phyloP scores from a whole-genome alignment of 23 tunicate genomes.

The Oikopleura dioica region DNA sequence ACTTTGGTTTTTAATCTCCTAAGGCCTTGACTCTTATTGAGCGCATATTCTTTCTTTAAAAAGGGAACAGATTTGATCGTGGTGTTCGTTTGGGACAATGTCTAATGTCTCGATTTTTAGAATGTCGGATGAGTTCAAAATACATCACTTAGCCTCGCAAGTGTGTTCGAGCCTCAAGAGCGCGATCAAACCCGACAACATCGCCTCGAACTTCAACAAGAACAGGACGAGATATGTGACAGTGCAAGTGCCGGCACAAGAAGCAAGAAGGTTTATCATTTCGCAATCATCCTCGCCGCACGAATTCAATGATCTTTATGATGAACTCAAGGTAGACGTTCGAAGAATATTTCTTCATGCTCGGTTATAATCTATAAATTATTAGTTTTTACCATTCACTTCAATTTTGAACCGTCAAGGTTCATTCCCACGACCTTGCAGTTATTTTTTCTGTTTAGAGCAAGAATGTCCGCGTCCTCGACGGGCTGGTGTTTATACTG shows the following conservation, averaged over 20 bases:
- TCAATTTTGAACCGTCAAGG: too few species aligned
- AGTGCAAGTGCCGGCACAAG: not conserved
- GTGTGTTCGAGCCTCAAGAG: not conserved
- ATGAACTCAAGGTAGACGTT: not conserved
- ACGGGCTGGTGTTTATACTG: not conserved
- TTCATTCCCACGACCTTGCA: too few species aligned
- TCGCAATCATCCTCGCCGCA: not conserved
- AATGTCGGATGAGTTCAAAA: not conserved
- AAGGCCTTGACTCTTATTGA: too few species aligned
- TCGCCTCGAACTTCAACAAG: not conserved
- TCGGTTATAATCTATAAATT: too few species aligned
- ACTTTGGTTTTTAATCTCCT: too few species aligned
- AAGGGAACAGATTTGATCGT: too few species aligned
- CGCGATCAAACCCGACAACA: not conserved
- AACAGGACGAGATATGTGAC: not conserved
- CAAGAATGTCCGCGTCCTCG: slow-evolving; percentile 4
- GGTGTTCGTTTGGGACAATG: too few species aligned
- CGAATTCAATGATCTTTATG: not conserved
- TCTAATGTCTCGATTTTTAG: too few species aligned
- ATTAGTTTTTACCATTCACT: too few species aligned
- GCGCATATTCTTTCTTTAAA: too few species aligned
- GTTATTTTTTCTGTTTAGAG: too few species aligned
- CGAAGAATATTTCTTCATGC: too few species aligned
- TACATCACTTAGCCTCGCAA: slow-evolving; percentile 6
- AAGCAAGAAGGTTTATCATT: not conserved